Evolutionary conservation across 2,888 invertebrate species (phyloP).

Genomic region (Formica aserva): DNA sequence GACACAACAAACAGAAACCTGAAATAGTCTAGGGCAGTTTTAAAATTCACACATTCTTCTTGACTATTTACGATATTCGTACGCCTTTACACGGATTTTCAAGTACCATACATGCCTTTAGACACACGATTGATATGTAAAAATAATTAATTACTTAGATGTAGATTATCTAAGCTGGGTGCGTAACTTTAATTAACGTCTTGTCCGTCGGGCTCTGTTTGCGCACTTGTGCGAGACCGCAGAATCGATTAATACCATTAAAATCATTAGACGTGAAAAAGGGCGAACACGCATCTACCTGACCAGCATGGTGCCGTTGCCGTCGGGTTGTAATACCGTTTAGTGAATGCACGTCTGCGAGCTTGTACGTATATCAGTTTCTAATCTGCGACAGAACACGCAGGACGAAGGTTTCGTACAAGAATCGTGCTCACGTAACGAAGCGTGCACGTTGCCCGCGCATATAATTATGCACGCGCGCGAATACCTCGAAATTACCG

Average conservation of each 20-base stretch:
- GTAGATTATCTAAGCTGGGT: conserved; percentile 29
- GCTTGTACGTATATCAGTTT: conserved; percentile 49
- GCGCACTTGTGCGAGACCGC: conserved; percentile 40
- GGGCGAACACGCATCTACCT: conserved; percentile 29
- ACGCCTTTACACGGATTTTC: not conserved
- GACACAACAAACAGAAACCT: not conserved
- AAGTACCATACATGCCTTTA: not conserved
- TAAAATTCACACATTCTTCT: not conserved
- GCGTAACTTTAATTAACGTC: conserved; percentile 50
- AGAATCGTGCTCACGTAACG: conserved; percentile 34
- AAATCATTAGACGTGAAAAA: conserved; percentile 47
- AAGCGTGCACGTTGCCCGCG: conserved; percentile 27
- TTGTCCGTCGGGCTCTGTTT: conserved; percentile 17
- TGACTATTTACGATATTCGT: not conserved
- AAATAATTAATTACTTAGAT: conserved; percentile 39
- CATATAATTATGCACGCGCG: conserved; percentile 47
- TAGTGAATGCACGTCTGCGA: conserved; percentile 33
- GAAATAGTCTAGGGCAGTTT: not conserved
- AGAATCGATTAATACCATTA: conserved; percentile 48
- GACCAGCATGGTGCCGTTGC: conserved; percentile 34
- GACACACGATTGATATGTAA: conserved; percentile 25
- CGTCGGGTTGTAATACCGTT: conserved; percentile 50
- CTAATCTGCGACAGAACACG: conserved; percentile 51
- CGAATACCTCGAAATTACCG: conserved; percentile 29
- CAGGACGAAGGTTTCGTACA: conserved; percentile 30